phyloP scores from a whole-genome alignment of 2,797 vertebrate species.

The Melanotaenia maccullochi region DNA sequence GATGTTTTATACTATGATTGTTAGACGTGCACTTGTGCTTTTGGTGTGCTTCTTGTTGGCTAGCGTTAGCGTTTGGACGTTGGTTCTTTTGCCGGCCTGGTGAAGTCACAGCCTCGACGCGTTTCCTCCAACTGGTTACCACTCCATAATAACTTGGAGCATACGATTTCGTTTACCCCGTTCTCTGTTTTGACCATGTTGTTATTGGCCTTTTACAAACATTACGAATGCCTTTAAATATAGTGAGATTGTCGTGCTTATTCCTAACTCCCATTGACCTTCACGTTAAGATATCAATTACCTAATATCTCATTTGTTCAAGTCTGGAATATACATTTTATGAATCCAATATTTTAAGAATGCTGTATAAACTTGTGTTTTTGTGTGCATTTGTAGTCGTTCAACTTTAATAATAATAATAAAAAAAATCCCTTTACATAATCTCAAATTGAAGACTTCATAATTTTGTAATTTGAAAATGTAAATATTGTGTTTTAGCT shows the following conservation, averaged over 20 bases:
- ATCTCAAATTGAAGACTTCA: not conserved
- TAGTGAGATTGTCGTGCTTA: not conserved
- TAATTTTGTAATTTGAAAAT: not conserved
- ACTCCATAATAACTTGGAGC: not conserved
- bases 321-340: not conserved
- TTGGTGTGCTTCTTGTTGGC: conserved; percentile 2
- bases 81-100: conserved; percentile 50
- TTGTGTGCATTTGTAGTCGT: not conserved
- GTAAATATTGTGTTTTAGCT: not conserved
- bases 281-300: conserved; percentile 47
- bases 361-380: not conserved
- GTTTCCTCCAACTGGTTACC: conserved; percentile 12
- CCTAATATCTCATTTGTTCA: not conserved
- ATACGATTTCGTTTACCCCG: not conserved
- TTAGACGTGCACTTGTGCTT: accelerated
- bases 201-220: accelerated
- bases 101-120: conserved; percentile 29
- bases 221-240: not conserved
- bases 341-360: accelerated
- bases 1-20: not conserved
- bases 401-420: not conserved
- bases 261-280: conserved; percentile 62
- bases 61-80: conserved; percentile 13
- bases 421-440: not conserved
- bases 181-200: not conserved